Base-by-base conservation (phyloP, 1,140 invertebrate species). In the Leptinotarsa defecta region DNA sequence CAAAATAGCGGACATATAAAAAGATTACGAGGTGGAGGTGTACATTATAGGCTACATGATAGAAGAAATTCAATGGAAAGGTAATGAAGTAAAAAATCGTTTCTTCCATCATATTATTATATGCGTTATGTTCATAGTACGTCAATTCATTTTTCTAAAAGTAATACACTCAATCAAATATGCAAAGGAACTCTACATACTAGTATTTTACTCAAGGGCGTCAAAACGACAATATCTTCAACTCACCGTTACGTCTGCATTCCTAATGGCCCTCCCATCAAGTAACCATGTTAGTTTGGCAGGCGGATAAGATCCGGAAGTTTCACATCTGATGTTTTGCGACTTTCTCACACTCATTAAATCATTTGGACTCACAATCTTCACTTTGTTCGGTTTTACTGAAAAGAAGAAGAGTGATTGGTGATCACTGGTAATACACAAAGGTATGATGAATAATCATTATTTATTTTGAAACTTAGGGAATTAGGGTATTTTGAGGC, bases 381-480 rank as follows among this genome's bases (percentile, higher is more conserved):
- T 91, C 11, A 93, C 92, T 69, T 90, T 88, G 27, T 90, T 86
- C 8, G 92, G 92, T 83, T 91, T 92, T 76, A 94, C 92, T 94
- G 84, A 64, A 77, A 82, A 20, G 57, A 48, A 52, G 52, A 34
- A 34, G 34, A 34, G 6, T 34, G 34, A 34, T 34, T 11, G 8
- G 1, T 34, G 34, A 34, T 34, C 34, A 34, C 6, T 34, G 34
- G 8, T 34, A 34, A 11, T 11, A 8, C 34, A 34, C 34, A 34
- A 34, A 34, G 8, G 8, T 34, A 34, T 27, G 27, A 27, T 27
- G 27, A 27, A 27, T 27, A 27, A 6, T 27, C 5, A 27, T 6
- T 27, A 27, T 27, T 27, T 0, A 27, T 27, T 27, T 1, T 27
- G 6, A 27, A 27, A 27, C 27, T 27, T 6, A 27, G 5, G 27